Evolutionary conservation across 2,113 vertebrate species (phyloP).

Genomic region (Stercorarius parasiticus): DNA sequence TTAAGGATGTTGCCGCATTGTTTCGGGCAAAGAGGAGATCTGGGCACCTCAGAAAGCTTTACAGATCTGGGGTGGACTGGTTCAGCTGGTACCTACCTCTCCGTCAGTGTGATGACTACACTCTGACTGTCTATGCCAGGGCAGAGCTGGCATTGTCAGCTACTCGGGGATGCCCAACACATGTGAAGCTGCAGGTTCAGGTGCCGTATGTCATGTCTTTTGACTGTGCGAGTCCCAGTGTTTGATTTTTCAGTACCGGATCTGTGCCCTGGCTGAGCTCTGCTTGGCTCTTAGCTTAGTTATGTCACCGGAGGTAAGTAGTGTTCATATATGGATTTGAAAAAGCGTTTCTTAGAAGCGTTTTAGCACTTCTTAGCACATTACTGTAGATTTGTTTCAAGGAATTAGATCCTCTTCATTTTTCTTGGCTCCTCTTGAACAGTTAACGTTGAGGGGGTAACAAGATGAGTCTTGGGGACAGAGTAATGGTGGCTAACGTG

Average conservation of each 20-base stretch:
- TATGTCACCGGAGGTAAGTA: neutral
- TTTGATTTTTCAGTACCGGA: neutral
- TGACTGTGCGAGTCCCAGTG: neutral
- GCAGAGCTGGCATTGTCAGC: neutral
- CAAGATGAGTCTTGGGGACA: neutral
- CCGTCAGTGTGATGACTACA: neutral
- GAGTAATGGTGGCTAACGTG: neutral
- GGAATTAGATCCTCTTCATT: neutral
- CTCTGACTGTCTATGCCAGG: neutral
- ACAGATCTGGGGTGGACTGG: neutral
- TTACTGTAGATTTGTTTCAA: neutral
- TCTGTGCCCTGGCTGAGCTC: neutral
- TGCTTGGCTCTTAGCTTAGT: neutral
- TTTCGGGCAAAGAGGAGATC: neutral
- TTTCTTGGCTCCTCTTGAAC: neutral
- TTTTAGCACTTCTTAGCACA: neutral
- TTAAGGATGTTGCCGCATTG: neutral
- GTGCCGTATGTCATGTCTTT: accelerated
- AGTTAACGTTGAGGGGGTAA: neutral
- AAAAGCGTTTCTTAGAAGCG: neutral
- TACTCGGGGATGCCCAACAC: neutral
- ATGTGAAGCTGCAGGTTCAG: neutral
- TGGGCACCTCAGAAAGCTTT: neutral
- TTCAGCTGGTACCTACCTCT: neutral
- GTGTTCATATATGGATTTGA: neutral